Conservation (phyloP, 2,113 vertebrate species). For the Rattus norvegicus region GRCr8 NC_086019.1:166259501-166260000, state of each 20-base stretch:
- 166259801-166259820: neutral
- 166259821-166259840: neutral
- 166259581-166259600: constrained; percentile 94
- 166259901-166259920: constrained; percentile 57
- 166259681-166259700: constrained; percentile 81
- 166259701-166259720: constrained; percentile 92
- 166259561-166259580: constrained; percentile 59
- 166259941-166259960: neutral
- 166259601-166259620: constrained; percentile 98
- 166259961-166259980: neutral
- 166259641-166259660: constrained; percentile 98
- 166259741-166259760: constrained; percentile 96
- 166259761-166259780: constrained; percentile 96
- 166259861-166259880: constrained; percentile 27
- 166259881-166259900: constrained; percentile 29
- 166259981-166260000: constrained; percentile 47
- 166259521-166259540: constrained; percentile 53
- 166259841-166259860: neutral
- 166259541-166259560: constrained; percentile 8
- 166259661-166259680: constrained; percentile 93
- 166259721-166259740: constrained; percentile 96
- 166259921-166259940: constrained; percentile 27
- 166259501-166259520: neutral
- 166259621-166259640: constrained; percentile 97
- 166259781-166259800: constrained; percentile 14